Evolutionary conservation across 2,888 invertebrate genomes (phyloP).

Genomic region (Microplitis manilae): DNA sequence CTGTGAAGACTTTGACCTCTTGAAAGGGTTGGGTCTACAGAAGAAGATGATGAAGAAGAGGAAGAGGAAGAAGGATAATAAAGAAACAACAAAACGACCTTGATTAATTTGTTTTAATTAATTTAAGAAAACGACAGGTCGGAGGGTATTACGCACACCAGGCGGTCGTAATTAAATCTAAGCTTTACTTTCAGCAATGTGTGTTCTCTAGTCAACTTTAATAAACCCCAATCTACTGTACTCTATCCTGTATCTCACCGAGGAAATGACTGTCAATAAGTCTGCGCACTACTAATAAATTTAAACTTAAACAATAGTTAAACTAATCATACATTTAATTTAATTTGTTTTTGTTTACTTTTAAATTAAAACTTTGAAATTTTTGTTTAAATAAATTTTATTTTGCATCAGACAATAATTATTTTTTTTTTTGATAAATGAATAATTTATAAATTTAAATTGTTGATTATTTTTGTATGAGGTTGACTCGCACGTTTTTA

Average conservation of each 20-base stretch:
- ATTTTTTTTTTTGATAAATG: too few species aligned
- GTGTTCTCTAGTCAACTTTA: neutral
- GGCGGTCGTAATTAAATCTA: slow-evolving; percentile 46
- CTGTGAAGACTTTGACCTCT: too few species aligned
- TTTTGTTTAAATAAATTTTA: too few species aligned
- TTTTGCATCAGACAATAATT: too few species aligned
- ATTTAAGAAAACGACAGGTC: slow-evolving; percentile 46
- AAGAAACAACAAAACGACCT: slow-evolving; percentile 24
- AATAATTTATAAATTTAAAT: too few species aligned
- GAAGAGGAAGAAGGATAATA: neutral
- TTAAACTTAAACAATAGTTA: neutral
- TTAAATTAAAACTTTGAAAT: neutral
- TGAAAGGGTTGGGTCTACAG: neutral
- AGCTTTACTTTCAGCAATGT: slow-evolving; percentile 5
- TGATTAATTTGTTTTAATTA: slow-evolving; percentile 51
- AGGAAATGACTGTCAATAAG: too few species aligned
- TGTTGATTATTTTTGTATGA: too few species aligned
- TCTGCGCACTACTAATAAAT: neutral
- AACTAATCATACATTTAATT: neutral
- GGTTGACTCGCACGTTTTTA: too few species aligned
- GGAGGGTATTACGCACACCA: slow-evolving; percentile 47
- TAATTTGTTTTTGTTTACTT: neutral
- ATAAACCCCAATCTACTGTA: neutral
- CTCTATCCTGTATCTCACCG: slow-evolving; percentile 22
- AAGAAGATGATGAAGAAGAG: neutral